These are phyloP conservation scores for Coranthus polyacanthus DNA, from an alignment of 2,797 vertebrate genomes.

Conservation along the genomic window DNA sequence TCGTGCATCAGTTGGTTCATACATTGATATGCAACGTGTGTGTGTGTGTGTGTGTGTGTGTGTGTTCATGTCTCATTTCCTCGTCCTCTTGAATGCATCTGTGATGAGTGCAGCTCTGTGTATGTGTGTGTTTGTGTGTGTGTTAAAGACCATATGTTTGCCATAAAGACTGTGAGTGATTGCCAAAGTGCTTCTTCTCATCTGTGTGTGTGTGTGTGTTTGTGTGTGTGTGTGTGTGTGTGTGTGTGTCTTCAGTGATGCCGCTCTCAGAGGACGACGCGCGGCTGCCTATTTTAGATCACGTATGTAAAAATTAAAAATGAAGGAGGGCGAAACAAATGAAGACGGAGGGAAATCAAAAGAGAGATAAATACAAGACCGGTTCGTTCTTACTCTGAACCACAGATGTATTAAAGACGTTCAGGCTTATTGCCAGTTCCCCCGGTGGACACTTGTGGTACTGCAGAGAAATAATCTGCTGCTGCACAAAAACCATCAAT, in stretches of 20 bases:
- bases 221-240: too few relatives aligned
- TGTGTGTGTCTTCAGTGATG: slow-evolving; percentile 16
- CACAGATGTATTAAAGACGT: too few relatives aligned
- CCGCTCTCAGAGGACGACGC: too few relatives aligned
- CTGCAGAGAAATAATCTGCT: too few relatives aligned
- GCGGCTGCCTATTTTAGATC: too few relatives aligned
- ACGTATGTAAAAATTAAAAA: slow-evolving; percentile 21
- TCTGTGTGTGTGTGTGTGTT: slow-evolving; percentile 22
- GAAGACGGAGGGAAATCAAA: too few relatives aligned
- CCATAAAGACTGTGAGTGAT: slow-evolving; percentile 61
- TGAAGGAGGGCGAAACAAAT: too few relatives aligned
- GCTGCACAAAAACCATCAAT: too few relatives aligned
- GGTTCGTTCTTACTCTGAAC: too few relatives aligned
- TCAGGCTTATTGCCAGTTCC: too few relatives aligned
- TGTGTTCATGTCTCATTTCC: slow-evolving; percentile 39
- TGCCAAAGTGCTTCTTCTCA: slow-evolving; percentile 33
- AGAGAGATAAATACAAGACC: too few relatives aligned
- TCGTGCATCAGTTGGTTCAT: slow-evolving; percentile 17
- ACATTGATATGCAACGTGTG: slow-evolving; percentile 18
- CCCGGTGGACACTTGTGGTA: too few relatives aligned
- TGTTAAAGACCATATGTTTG: slow-evolving; percentile 55
- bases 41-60: slow-evolving; percentile 34
- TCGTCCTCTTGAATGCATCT: slow-evolving; percentile 42
- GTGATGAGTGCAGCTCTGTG: slow-evolving; percentile 43
- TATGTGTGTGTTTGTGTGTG: slow-evolving; percentile 21